A percentile compares a stretch with the other conserved stretches of the same genome.
These are phyloP conservation scores for Zoanthus sociatus DNA, from an alignment of 92 coral and sea anemone species.

Conservation along the genomic window DNA sequence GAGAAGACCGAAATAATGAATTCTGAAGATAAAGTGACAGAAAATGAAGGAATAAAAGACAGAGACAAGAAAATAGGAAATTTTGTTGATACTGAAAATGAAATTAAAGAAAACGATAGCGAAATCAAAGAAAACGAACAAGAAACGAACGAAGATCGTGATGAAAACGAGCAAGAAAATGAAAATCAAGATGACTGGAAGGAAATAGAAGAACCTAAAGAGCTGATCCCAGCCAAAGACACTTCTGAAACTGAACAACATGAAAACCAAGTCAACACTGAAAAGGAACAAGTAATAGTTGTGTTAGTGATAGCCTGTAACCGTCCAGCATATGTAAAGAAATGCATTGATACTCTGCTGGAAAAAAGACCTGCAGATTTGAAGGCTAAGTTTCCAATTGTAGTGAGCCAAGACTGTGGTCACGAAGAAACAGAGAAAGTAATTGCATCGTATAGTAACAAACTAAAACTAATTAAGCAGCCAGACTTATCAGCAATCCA, in stretches of 20 bases:
- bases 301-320: constrained; percentile 91
- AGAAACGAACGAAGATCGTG: neutral
- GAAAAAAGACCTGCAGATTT: constrained; percentile 65
- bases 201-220: neutral
- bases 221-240: neutral
- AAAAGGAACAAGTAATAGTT: constrained; percentile 58
- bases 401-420: constrained; percentile 96
- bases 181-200: neutral
- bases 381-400: constrained; percentile 69
- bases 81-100: neutral
- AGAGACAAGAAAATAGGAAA: neutral
- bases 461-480: constrained; percentile 70
- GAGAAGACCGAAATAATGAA: neutral
- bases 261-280: neutral
- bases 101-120: neutral
- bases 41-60: neutral
- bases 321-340: constrained; percentile 80
- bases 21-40: neutral
- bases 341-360: constrained; percentile 80
- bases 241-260: neutral
- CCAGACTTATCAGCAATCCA: constrained; percentile 79
- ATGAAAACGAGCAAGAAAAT: neutral
- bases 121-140: neutral
- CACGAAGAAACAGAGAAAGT: constrained; percentile 73
- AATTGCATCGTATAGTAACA: constrained; percentile 66